phyloP scores from a whole-genome alignment of 1,140 invertebrate genomes.

The Solenopsis fugax region DNA sequence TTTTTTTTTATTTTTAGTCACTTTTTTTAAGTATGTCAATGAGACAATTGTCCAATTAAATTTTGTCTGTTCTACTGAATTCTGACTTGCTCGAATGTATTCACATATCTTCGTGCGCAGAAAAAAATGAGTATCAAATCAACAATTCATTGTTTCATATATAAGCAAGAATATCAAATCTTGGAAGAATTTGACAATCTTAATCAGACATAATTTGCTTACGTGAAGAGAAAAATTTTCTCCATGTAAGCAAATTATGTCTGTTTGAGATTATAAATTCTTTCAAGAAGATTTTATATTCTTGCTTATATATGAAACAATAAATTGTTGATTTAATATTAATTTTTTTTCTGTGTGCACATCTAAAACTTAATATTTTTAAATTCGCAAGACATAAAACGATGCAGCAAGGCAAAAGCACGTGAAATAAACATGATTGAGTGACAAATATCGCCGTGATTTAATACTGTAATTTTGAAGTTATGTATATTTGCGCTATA shows the following conservation, averaged over 20 bases:
- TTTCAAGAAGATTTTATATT: too few relatives aligned
- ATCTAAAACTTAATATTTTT: not conserved
- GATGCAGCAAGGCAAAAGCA: not conserved
- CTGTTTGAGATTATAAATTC: too few relatives aligned
- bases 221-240: too few relatives aligned
- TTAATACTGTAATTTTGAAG: not conserved
- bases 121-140: too few relatives aligned
- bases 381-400: not conserved
- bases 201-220: too few relatives aligned
- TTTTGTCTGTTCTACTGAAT: slow-evolving; percentile 73
- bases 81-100: slow-evolving; percentile 48
- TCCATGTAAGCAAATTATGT: too few relatives aligned
- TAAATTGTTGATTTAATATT: too few relatives aligned
- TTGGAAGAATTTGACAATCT: too few relatives aligned
- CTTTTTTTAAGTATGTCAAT: not conserved
- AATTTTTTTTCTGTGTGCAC: too few relatives aligned
- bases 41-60: slow-evolving; percentile 76
- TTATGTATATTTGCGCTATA: not conserved
- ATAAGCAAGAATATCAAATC: too few relatives aligned
- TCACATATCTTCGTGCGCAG: not conserved
- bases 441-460: not conserved
- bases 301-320: too few relatives aligned
- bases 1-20: not conserved
- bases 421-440: not conserved
- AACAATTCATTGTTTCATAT: too few relatives aligned